phyloP scores from a whole-genome alignment of 2,797 vertebrate species.

The Emydoidea blandingii region DNA sequence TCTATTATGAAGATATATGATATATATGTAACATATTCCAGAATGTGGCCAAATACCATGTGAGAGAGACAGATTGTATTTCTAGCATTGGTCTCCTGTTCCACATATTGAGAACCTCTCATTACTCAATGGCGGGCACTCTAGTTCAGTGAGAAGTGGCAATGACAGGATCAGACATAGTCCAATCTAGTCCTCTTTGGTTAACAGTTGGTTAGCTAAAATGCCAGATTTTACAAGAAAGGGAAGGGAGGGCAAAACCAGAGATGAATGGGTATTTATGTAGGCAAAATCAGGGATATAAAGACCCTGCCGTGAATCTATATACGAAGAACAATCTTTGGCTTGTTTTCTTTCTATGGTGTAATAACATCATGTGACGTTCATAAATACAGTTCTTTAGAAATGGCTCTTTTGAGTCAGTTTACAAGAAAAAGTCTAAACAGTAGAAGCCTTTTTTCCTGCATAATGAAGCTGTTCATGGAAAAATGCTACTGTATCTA shows the following conservation, averaged over 20 bases:
- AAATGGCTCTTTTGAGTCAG: background rate
- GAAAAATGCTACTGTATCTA: background rate
- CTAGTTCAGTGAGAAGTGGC: fast-evolving
- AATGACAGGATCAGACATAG: background rate
- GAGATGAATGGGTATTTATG: background rate
- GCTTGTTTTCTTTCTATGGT: background rate
- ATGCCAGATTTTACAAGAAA: background rate
- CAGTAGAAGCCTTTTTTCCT: background rate
- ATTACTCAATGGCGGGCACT: background rate
- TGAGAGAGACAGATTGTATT: background rate
- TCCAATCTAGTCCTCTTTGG: background rate
- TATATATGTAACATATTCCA: background rate
- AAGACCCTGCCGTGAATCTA: background rate
- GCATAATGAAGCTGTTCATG: background rate
- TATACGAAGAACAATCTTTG: background rate
- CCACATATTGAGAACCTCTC: background rate
- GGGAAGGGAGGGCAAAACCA: background rate
- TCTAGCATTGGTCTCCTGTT: background rate
- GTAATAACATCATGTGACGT: background rate
- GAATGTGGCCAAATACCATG: background rate
- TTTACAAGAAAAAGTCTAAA: background rate
- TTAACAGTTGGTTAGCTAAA: background rate
- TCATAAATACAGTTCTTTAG: background rate
- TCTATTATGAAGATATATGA: background rate
- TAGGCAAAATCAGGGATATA: background rate